A percentile compares a stretch with the other conserved stretches of the same genome.
These are phyloP conservation scores for Cyprinodon variegatus DNA, from an alignment of 2,113 vertebrate genomes.

Conservation along the genomic window DNA sequence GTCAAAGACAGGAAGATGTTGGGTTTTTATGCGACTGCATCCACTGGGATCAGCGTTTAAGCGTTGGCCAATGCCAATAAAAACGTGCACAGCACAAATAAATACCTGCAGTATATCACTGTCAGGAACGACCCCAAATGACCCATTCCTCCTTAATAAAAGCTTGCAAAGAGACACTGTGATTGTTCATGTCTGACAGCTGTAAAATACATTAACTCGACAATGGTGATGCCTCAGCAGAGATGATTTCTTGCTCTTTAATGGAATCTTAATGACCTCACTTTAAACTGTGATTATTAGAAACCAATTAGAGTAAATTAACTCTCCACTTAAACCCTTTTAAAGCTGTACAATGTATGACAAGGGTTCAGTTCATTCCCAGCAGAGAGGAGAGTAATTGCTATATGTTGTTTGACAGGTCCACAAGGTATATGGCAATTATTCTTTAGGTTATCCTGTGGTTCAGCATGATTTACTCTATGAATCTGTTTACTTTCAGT, in stretches of 20 bases:
- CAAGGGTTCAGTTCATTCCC: conserved; percentile 46
- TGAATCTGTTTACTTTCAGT: conserved; percentile 21
- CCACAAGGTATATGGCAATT: conserved; percentile 31
- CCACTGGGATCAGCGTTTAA: conserved; percentile 49
- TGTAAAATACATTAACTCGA: conserved; percentile 39
- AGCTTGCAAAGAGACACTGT: conserved; percentile 26
- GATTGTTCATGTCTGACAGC: conserved; percentile 41
- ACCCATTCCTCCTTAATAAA: conserved; percentile 57
- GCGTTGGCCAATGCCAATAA: conserved; percentile 42
- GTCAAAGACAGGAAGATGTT: conserved; percentile 52
- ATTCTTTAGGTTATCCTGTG: conserved; percentile 31
- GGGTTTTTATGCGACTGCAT: conserved; percentile 47
- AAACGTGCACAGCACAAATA: conserved; percentile 63
- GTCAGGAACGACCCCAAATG: conserved; percentile 58
- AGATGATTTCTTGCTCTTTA: conserved; percentile 1
- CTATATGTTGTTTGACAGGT: conserved; percentile 14
- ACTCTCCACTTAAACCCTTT: conserved; percentile 40
- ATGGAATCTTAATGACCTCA: conserved; percentile 13
- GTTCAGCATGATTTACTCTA: conserved; percentile 31
- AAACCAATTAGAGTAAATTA: conserved; percentile 44
- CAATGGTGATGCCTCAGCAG: conserved; percentile 16
- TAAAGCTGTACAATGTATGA: conserved; percentile 21
- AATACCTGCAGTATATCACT: conserved; percentile 59
- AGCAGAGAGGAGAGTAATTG: conserved; percentile 36
- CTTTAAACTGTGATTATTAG: conserved; percentile 23